A percentile compares a stretch with the other conserved stretches of the same genome.
These are phyloP conservation scores for Oryzias dopingdopingensis DNA, from an alignment of 2,797 vertebrate genomes.

Conservation along the genomic window DNA sequence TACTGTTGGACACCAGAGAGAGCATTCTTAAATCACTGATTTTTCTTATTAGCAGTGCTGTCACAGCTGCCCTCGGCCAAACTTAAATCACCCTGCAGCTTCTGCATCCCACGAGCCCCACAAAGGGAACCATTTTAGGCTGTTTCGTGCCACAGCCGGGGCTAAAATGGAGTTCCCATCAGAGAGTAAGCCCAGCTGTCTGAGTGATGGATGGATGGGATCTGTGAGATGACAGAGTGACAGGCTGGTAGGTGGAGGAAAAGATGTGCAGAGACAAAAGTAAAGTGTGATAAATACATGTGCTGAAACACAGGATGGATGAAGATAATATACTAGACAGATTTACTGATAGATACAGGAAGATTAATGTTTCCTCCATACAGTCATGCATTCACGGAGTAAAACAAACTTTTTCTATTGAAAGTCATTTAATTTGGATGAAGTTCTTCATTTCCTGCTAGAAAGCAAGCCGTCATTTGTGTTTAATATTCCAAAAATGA, in stretches of 20 bases:
- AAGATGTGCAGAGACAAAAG: slow-evolving; percentile 14
- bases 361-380: too few species aligned
- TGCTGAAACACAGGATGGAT: neutral
- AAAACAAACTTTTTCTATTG: too few species aligned
- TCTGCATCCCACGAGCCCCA: slow-evolving; percentile 16
- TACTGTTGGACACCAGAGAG: slow-evolving; percentile 5
- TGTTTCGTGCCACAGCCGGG: slow-evolving; percentile 2
- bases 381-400: neutral
- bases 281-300: slow-evolving; percentile 20
- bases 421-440: too few species aligned
- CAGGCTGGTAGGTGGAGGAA: slow-evolving; percentile 4
- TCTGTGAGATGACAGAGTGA: slow-evolving; percentile 37
- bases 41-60: slow-evolving; percentile 34
- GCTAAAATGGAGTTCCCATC: slow-evolving; percentile 51
- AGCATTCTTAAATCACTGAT: slow-evolving; percentile 9
- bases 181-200: slow-evolving; percentile 37
- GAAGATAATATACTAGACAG: neutral
- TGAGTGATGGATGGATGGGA: slow-evolving; percentile 39
- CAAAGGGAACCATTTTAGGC: slow-evolving; percentile 41
- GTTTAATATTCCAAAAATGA: too few species aligned
- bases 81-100: slow-evolving; percentile 32
- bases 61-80: slow-evolving; percentile 21
- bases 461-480: too few species aligned
- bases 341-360: neutral
- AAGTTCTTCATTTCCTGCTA: too few species aligned